Conservation (phyloP, 2,888 invertebrate species). For the Sylvicola fuscatus region DNA sequence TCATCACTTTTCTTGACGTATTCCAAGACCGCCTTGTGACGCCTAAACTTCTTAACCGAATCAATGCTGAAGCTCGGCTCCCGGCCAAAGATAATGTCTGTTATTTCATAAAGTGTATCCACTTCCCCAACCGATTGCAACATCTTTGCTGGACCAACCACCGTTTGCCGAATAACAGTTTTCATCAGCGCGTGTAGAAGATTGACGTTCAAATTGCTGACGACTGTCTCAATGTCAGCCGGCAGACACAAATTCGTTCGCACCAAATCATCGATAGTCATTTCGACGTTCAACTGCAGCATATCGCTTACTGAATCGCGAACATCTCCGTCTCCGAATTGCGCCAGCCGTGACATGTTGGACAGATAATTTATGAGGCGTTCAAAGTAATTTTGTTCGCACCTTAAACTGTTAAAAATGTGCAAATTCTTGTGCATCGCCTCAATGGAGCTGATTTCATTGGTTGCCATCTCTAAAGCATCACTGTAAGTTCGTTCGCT, state of each 20-base stretch:
- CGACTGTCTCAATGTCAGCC: conserved; percentile 43
- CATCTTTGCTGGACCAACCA: conserved; percentile 22
- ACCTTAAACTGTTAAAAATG: conserved; percentile 18
- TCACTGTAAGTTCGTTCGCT: conserved; percentile 14
- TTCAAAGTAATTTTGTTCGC: conserved; percentile 18
- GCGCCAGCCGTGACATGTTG: conserved; percentile 4
- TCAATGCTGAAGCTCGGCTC: too few relatives aligned
- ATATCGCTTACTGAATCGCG: too few relatives aligned
- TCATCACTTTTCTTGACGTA: too few relatives aligned
- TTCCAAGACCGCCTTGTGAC: too few relatives aligned
- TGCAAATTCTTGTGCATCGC: conserved; percentile 16
- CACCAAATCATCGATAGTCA: conserved; percentile 32
- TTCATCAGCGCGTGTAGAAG: conserved; percentile 49
- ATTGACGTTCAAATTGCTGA: conserved; percentile 48
- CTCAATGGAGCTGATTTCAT: conserved; percentile 12
- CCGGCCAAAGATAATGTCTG: too few relatives aligned
- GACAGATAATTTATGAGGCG: conserved; percentile 17
- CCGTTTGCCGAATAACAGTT: conserved; percentile 41
- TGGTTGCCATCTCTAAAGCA: not conserved
- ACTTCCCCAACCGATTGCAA: not conserved
- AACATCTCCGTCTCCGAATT: not conserved
- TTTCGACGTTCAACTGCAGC: too few relatives aligned
- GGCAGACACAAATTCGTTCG: conserved; percentile 46
- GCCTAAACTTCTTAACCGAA: too few relatives aligned
- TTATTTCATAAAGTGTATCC: too few relatives aligned